A percentile compares a stretch with the other conserved stretches of the same genome.
These are phyloP conservation scores for Onychomys leucogaster DNA, from an alignment of 2,797 vertebrate genomes.

Conservation along the genomic window DNA sequence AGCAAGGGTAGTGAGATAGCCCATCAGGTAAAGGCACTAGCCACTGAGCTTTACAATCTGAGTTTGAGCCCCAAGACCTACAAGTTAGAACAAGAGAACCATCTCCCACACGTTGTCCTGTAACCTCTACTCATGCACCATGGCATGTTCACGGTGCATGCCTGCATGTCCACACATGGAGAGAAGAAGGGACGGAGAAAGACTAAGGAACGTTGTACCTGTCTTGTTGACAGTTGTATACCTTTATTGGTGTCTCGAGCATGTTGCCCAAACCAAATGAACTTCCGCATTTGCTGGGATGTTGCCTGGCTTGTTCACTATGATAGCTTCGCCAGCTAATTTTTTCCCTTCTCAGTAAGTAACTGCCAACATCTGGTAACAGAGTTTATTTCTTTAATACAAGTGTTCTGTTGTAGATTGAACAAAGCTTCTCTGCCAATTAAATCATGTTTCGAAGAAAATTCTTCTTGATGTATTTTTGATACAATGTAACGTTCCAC, in stretches of 20 bases:
- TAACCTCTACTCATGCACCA: background rate
- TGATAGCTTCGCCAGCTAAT: background rate
- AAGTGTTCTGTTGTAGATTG: slow-evolving; percentile 21
- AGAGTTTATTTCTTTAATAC: slow-evolving; percentile 9
- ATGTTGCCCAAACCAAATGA: background rate
- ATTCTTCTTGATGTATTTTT: slow-evolving; percentile 47
- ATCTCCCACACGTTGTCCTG: background rate
- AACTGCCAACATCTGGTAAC: slow-evolving; percentile 6
- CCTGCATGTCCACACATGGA: no score
- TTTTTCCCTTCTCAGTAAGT: background rate
- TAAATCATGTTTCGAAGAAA: slow-evolving; percentile 50
- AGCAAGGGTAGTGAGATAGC: background rate
- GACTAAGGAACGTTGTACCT: background rate
- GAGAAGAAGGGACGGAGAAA: background rate
- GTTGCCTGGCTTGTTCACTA: background rate
- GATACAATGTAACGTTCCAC: background rate
- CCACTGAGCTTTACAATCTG: background rate
- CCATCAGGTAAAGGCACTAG: background rate
- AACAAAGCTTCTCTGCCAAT: slow-evolving; percentile 21
- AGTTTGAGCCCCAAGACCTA: background rate
- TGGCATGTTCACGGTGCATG: background rate
- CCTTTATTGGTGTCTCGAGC: background rate
- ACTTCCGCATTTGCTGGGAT: background rate
- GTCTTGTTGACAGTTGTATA: background rate
- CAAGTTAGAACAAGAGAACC: background rate